phyloP scores from a whole-genome alignment of 2,888 invertebrate species.

The Podotricha telesiphe region DNA sequence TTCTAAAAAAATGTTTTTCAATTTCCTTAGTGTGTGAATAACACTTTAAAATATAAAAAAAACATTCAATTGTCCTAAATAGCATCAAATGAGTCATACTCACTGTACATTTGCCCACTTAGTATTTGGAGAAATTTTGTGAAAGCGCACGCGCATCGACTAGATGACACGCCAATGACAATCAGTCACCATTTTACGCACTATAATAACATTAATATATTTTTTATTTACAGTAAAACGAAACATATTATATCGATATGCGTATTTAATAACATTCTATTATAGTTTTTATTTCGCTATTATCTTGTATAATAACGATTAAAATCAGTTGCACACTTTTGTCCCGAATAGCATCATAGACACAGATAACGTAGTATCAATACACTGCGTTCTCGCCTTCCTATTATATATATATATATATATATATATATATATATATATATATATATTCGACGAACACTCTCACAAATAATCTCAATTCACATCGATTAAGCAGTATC shows the following conservation, averaged over 20 bases:
- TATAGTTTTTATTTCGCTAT: background rate
- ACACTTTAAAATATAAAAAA: too few species aligned
- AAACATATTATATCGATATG: conserved; percentile 6
- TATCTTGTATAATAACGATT: conserved; percentile 2
- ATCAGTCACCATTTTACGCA: conserved; percentile 18
- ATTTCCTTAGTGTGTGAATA: too few species aligned
- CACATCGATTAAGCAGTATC: too few species aligned
- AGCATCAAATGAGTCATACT: conserved; percentile 22
- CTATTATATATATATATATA: too few species aligned
- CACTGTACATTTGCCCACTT: conserved; percentile 11
- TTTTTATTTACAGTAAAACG: conserved; percentile 1
- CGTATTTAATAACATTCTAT: background rate
- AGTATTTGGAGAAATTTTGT: conserved; percentile 34
- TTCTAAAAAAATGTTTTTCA: too few species aligned
- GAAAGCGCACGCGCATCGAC: conserved; percentile 27
- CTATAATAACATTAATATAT: background rate
- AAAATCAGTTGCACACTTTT: background rate
- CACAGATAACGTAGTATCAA: too few species aligned
- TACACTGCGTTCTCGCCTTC: too few species aligned
- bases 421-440: too few species aligned
- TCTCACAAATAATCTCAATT: too few species aligned
- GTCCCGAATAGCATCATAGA: too few species aligned
- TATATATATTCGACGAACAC: too few species aligned
- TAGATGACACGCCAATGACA: conserved; percentile 24
- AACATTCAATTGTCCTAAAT: conserved; percentile 20